phyloP scores from a whole-genome alignment of 2,888 invertebrate genomes.

The Lymantria monacha region DNA sequence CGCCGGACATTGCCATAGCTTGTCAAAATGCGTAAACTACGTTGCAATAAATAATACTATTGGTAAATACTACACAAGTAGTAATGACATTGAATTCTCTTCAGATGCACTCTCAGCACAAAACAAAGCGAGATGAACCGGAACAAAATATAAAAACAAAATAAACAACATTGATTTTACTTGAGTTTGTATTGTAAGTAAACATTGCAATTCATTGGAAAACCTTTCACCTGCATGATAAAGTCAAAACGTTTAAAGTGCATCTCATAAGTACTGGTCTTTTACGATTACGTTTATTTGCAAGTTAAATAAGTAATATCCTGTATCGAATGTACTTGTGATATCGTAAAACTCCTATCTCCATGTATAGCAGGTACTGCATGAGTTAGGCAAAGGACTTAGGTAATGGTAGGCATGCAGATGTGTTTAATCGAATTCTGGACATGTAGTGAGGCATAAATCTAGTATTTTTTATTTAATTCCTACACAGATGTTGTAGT shows the following conservation, averaged over 20 bases:
- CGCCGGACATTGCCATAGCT: no score
- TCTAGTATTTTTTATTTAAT: no score
- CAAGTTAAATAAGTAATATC: constrained; percentile 21
- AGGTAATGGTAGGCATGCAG: no score
- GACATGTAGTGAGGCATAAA: no score
- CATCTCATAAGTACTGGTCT: constrained; percentile 39
- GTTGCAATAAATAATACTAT: no score
- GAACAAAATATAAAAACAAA: constrained; percentile 27
- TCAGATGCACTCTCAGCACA: constrained; percentile 38
- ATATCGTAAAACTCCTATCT: no score
- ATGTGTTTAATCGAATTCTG: no score
- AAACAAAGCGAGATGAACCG: constrained; percentile 46
- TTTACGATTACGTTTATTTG: constrained; percentile 38
- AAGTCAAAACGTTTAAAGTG: constrained; percentile 50
- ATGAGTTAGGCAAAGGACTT: no score
- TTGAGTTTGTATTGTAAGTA: constrained; percentile 46
- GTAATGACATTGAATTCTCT: constrained; percentile 32
- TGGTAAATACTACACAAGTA: no score
- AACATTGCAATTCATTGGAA: constrained; percentile 59
- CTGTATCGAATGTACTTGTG: not conserved
- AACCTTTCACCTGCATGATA: constrained; percentile 72
- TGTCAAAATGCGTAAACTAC: no score
- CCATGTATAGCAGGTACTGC: no score
- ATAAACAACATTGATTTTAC: constrained; percentile 40
- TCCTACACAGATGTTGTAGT: no score